Evolutionary conservation across 1,140 invertebrate genomes (phyloP), one percentile per base, ranked within the genome.

Genomic region (Drosophila nikananu): DNA sequence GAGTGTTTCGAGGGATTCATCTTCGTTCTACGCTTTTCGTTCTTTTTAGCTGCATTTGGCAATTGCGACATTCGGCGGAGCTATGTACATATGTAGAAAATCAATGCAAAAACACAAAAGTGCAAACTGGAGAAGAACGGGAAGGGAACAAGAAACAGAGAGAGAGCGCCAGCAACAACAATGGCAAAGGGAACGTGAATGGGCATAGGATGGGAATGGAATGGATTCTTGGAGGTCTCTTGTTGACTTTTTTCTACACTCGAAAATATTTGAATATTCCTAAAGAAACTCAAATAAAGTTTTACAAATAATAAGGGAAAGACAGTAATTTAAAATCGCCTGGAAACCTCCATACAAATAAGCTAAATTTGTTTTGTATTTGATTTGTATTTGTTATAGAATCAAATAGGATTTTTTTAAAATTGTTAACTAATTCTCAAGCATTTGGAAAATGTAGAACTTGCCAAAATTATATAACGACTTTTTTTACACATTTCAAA

Each of bases 51-150:
- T 58, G 54, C 71, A 73, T 61, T 73, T 73, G 44, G 72, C 48
- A 44, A 67, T 63, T 59, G 78, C 65, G 58, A 72, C 66, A 70
- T 67, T 65, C 55, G 25, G 63, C 37, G 23, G 37, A 61, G 42
- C 54, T 54, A 57, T 81, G 79, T 55, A 81, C 64, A 90, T 54
- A 57, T 81, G 79, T 55, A 81, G 67, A 90, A 89, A 89, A 90
- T 90, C 86, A 89, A 89, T 89, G 86, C 86, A 81, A 75, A 60
- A 77, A 80, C 76, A 83, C 46, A 73, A 80, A 86, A 90, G 64
- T 82, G 78, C 86, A 89, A 49, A 74, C 81, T 68, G 72, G 66
- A 41, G 52, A 54, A 63, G 58, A 58, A 39, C 49, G 59, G 55
- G 25, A 51, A 57, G 65, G 60, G 12, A 23, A 37, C 4, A 8